A percentile compares a stretch with the other conserved stretches of the same genome.
Evolutionary conservation across 2,113 vertebrate genomes (phyloP).

Genomic region (Hiodon alosoides): DNA sequence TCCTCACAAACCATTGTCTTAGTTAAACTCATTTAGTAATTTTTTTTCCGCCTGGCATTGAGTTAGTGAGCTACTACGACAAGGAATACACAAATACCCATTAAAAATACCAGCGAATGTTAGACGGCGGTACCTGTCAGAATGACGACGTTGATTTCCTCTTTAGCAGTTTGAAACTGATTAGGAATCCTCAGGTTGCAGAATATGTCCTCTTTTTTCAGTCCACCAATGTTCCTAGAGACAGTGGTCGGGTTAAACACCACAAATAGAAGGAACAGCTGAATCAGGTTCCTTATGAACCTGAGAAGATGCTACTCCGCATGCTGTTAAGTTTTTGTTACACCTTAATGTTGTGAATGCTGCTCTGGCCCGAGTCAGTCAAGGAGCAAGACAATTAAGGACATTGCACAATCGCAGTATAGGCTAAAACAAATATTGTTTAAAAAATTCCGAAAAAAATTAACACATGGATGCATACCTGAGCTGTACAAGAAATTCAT

Average conservation of each 20-base stretch:
- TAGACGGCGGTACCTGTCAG: constrained; percentile 51
- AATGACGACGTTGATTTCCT: constrained; percentile 62
- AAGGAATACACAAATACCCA: neutral
- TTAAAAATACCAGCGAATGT: neutral
- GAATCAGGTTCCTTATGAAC: neutral
- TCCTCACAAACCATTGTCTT: no score
- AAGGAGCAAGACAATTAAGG: neutral
- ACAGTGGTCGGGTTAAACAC: neutral
- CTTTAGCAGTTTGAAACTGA: constrained; percentile 44
- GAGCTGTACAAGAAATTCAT: constrained; percentile 41
- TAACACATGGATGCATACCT: constrained; percentile 6
- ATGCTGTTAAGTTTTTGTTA: no score
- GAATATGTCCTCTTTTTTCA: constrained; percentile 59
- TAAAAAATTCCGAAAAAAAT: neutral
- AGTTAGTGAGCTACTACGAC: no score
- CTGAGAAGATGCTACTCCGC: no score
- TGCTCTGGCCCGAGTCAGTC: neutral
- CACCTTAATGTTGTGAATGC: no score
- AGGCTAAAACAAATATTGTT: neutral
- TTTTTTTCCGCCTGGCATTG: no score
- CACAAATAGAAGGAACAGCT: neutral
- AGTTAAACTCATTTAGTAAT: no score
- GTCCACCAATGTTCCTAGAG: constrained; percentile 51
- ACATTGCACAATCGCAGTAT: neutral
- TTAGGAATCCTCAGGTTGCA: constrained; percentile 57